Conservation (phyloP, 1,140 invertebrate species). For the Cotesia vestalis region DNA sequence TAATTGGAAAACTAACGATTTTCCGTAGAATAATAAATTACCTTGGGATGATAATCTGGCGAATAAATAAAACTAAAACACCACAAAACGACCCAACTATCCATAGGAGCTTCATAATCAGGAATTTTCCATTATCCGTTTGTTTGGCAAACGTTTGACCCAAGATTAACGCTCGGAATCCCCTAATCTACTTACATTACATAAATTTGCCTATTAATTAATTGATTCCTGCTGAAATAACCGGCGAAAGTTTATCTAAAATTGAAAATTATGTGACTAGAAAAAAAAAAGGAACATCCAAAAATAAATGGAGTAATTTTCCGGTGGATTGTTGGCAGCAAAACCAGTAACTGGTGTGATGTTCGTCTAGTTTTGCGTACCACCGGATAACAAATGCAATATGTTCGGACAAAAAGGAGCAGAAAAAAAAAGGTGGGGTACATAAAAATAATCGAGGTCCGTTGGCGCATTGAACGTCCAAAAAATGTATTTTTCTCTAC, state of each 20-base stretch:
- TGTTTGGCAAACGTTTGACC: conserved; percentile 46
- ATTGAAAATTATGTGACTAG: not conserved
- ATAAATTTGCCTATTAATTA: not conserved
- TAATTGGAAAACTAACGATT: too few species aligned
- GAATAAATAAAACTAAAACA: too few species aligned
- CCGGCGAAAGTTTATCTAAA: not conserved
- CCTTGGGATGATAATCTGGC: too few species aligned
- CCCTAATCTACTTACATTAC: not conserved
- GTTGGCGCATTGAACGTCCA: not conserved
- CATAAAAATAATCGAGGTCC: conserved; percentile 1
- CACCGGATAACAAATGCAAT: conserved; percentile 55
- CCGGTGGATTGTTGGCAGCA: conserved; percentile 38
- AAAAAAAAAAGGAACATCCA: not conserved
- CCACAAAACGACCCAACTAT: too few species aligned
- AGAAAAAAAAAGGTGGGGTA: conserved; percentile 10
- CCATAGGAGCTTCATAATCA: conserved; percentile 32
- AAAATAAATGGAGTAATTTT: conserved; percentile 7
- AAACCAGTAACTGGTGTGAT: conserved; percentile 21
- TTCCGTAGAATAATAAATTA: too few species aligned
- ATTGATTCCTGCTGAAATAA: not conserved
- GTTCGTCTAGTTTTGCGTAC: conserved; percentile 39
- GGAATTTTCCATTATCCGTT: conserved; percentile 45
- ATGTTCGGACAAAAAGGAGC: conserved; percentile 44
- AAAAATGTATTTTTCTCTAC: conserved; percentile 29
- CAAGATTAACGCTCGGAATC: conserved; percentile 44